These are phyloP conservation scores for Baccha elongata DNA, from an alignment of 2,888 invertebrate genomes.

Conservation along the genomic window DNA sequence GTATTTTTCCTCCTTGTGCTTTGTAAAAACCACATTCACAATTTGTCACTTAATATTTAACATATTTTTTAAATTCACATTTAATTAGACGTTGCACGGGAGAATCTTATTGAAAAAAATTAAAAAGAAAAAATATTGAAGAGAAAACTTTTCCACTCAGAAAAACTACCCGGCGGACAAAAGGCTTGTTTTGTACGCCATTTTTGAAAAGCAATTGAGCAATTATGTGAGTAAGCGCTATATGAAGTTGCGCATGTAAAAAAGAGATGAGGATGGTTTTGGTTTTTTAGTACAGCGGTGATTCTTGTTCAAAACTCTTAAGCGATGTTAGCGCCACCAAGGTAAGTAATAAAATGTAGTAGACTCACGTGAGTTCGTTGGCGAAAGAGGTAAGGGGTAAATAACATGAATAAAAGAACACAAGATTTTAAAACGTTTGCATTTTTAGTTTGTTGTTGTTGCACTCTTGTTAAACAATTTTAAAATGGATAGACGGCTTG, in stretches of 20 bases:
- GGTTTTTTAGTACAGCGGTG: slow-evolving; percentile 47
- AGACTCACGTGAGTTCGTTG: too few relatives aligned
- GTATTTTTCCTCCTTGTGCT: neutral
- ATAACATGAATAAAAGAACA: too few relatives aligned
- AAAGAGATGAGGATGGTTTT: slow-evolving; percentile 30
- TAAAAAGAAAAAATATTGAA: slow-evolving; percentile 62
- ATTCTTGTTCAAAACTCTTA: neutral
- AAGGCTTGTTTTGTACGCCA: slow-evolving; percentile 86
- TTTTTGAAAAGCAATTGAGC: slow-evolving; percentile 83
- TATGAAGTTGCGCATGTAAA: slow-evolving; percentile 38
- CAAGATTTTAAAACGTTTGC: too few relatives aligned
- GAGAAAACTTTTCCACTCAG: slow-evolving; percentile 65
- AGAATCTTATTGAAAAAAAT: slow-evolving; percentile 64
- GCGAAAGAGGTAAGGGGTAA: too few relatives aligned
- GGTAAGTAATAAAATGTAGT: neutral
- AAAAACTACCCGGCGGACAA: slow-evolving; percentile 83
- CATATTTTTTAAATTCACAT: slow-evolving; percentile 38
- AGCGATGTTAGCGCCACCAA: slow-evolving; percentile 22
- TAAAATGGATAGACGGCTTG: too few relatives aligned
- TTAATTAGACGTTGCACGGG: slow-evolving; percentile 49
- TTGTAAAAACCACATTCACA: slow-evolving; percentile 41
- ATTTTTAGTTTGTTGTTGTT: too few relatives aligned
- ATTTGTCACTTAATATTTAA: slow-evolving; percentile 40
- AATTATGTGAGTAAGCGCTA: slow-evolving; percentile 56
- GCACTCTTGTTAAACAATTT: too few relatives aligned